Conservation (phyloP, 92 coral and sea anemone species). For the Parazoanthus swiftii region DNA sequence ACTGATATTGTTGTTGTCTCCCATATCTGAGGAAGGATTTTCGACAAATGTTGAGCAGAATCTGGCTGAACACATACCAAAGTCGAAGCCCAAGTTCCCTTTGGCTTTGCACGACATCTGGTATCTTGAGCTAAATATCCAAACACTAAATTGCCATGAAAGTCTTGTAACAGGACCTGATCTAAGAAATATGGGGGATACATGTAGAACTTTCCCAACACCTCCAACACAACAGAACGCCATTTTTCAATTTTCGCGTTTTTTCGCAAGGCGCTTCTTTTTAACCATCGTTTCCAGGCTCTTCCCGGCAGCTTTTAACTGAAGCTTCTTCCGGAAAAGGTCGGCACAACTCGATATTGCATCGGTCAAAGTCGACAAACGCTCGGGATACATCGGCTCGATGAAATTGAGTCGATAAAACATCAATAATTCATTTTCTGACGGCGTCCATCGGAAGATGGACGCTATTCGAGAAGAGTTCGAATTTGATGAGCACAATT, state of each 20-base stretch:
- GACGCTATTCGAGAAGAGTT: conserved; percentile 91
- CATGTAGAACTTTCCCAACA: neutral
- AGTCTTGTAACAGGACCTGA: neutral
- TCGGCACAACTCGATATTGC: conserved; percentile 20
- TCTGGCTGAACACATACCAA: neutral
- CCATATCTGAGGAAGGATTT: neutral
- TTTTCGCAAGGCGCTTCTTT: neutral
- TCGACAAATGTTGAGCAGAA: neutral
- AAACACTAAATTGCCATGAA: neutral
- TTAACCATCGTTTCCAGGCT: neutral
- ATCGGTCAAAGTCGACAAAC: neutral
- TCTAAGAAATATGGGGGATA: neutral
- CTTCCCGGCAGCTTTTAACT: neutral
- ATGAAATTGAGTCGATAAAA: neutral
- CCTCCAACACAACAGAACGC: neutral
- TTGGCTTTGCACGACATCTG: too few relatives aligned
- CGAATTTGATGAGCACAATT: conserved; percentile 52
- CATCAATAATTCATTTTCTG: conserved; percentile 17
- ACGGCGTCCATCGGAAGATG: conserved; percentile 69
- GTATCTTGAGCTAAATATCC: neutral
- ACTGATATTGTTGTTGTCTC: neutral
- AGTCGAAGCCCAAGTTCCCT: neutral
- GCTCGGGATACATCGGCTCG: neutral
- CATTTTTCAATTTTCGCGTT: neutral
- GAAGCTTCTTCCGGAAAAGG: neutral